Evolutionary conservation across 2,113 vertebrate genomes (phyloP).

Genomic region (Boulengerochromis microlepis): DNA sequence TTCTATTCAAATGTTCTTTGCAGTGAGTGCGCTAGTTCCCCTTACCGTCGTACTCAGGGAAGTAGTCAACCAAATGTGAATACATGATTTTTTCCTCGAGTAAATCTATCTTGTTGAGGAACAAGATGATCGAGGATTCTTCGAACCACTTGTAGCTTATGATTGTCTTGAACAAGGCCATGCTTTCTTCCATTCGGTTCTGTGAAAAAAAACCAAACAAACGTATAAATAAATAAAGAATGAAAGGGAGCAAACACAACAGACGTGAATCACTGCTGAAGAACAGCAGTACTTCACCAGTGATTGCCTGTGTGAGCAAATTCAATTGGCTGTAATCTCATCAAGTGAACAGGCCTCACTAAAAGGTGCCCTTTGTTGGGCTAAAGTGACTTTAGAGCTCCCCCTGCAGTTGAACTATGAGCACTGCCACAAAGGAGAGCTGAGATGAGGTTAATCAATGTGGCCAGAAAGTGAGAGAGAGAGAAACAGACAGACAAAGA

Average conservation of each 20-base stretch:
- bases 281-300: background rate
- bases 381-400: slow-evolving; percentile 62
- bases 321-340: slow-evolving; percentile 13
- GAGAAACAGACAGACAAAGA: background rate
- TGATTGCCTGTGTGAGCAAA: slow-evolving; percentile 1
- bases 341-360: background rate
- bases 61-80: slow-evolving; percentile 86
- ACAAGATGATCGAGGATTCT: slow-evolving; percentile 83
- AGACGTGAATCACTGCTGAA: background rate
- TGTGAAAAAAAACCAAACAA: slow-evolving; percentile 16
- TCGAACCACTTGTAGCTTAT: slow-evolving; percentile 85
- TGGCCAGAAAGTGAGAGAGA: background rate
- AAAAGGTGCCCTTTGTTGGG: background rate
- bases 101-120: slow-evolving; percentile 88
- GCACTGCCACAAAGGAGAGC: slow-evolving; percentile 2
- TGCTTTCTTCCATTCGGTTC: slow-evolving; percentile 90
- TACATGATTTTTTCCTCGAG: slow-evolving; percentile 86
- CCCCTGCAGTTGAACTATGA: slow-evolving; percentile 45
- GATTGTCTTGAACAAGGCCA: slow-evolving; percentile 86
- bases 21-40: background rate
- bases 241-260: background rate
- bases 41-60: slow-evolving; percentile 83
- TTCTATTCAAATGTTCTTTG: background rate
- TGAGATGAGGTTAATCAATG: background rate
- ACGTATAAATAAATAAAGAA: background rate